Evolutionary conservation across 2,888 invertebrate genomes (phyloP).

Genomic region (Loripinus fragilis): DNA sequence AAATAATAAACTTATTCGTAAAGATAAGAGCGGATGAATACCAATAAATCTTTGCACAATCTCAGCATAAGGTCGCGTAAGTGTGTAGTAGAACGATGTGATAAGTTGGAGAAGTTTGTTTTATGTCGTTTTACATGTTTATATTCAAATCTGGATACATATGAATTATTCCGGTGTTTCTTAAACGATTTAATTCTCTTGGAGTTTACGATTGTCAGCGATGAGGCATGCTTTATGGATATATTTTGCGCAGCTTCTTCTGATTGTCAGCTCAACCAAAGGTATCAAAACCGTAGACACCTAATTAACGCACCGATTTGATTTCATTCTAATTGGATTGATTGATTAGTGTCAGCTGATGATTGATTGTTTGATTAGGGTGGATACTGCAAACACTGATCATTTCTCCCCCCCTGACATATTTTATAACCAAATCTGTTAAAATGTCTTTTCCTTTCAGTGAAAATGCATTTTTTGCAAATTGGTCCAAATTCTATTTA

Average conservation of each 20-base stretch:
- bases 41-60: neutral
- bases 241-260: slow-evolving; percentile 30
- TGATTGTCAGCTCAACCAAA: slow-evolving; percentile 35
- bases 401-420: too few species aligned
- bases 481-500: too few species aligned
- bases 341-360: too few species aligned
- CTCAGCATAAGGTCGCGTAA: slow-evolving; percentile 15
- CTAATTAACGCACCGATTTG: neutral
- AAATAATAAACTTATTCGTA: too few species aligned
- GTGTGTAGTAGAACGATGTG: neutral
- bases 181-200: neutral
- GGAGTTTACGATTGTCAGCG: slow-evolving; percentile 27
- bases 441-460: too few species aligned
- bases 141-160: neutral
- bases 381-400: too few species aligned
- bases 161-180: slow-evolving; percentile 5
- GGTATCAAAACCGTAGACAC: slow-evolving; percentile 36
- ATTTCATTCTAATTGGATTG: too few species aligned
- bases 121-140: neutral
- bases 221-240: slow-evolving; percentile 45
- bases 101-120: neutral
- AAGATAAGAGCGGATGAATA: neutral
- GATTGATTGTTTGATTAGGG: too few species aligned
- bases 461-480: too few species aligned
- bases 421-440: too few species aligned